A percentile compares a stretch with the other conserved stretches of the same genome.
Conservation (phyloP, 2,797 vertebrate genomes). For the Scleropages formosus region DNA sequence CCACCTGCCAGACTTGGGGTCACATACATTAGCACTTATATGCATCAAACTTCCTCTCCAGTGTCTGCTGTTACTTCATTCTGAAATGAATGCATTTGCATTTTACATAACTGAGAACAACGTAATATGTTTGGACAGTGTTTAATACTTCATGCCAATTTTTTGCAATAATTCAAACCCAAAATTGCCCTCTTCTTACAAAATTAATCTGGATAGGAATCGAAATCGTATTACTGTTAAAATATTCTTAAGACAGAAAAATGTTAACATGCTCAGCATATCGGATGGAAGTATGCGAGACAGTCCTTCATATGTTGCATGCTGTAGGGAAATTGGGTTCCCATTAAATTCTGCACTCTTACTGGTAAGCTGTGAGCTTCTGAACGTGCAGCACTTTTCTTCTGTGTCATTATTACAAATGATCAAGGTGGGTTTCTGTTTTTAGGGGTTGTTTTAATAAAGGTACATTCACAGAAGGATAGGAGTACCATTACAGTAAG, state of each 20-base stretch:
- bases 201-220: no score
- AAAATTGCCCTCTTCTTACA: conserved; percentile 20
- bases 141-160: neutral
- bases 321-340: neutral
- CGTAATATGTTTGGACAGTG: conserved; percentile 5
- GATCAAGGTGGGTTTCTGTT: conserved; percentile 40
- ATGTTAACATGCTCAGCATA: neutral
- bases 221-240: conserved; percentile 13
- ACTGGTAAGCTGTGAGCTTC: no score
- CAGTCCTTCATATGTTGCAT: conserved; percentile 33
- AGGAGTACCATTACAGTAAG: no score
- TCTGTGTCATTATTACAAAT: conserved; percentile 51
- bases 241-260: neutral
- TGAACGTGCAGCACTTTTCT: conserved; percentile 32
- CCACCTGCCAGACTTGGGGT: conserved; percentile 16
- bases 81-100: conserved; percentile 8
- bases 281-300: conserved; percentile 5
- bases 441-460: conserved; percentile 38
- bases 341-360: no score
- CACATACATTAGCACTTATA: conserved; percentile 1
- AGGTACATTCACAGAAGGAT: no score
- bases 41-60: neutral
- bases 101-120: neutral
- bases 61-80: conserved; percentile 10
- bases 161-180: conserved; percentile 6